Base-by-base conservation (phyloP, 1,140 invertebrate genomes). In the Lepidurus packardi region DNA sequence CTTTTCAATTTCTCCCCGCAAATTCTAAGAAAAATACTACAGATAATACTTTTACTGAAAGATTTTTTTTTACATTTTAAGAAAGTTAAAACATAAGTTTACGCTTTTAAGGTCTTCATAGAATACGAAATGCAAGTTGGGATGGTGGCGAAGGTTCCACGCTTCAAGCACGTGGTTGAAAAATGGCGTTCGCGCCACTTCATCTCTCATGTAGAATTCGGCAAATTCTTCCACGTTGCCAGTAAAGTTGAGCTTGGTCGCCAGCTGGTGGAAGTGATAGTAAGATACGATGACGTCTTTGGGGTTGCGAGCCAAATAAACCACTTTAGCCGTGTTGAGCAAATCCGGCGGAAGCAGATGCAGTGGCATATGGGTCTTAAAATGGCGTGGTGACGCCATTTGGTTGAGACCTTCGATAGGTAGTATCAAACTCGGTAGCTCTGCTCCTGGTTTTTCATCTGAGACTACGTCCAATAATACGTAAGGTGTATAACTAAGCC, bases 221-320 rank as follows among this genome's bases (percentile, higher is more conserved):
- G 74, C 78, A 43, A 80, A 79, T 73, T 80, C 81, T 10, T 84
- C 80, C 78, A 87, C 84, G 44, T 82, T 80, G 5, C 85, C 86
- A 7, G 76, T 79, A 79, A 82, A 87, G 74, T 82, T 81, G 45
- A 83, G 44, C 45, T 73, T 87, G 80, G 93, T 90, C 16, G 94
- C 87, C 16, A 91, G 81, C 81, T 86, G 88, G 80, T 90, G 91
- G 82, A 96, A 96, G 84, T 97, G 91, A 83, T 93, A 98, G 83
- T 93, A 96, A 0, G 95, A 97, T 0, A 98, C 94, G 74, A 93
- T 93, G 79, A 92, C 90, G 83, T 98, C 96, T 85, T 98, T 98
- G 2, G 96, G 95, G 86, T 98, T 97, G 75, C 96, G 89, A 0
- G 92, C 89, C 0, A 95, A 90, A 83, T 98, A 98, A 75, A 98